Evolutionary conservation across 2,113 vertebrate genomes (phyloP), one percentile per base, ranked within the genome.

Genomic region (Dendrocopos noguchii): DNA sequence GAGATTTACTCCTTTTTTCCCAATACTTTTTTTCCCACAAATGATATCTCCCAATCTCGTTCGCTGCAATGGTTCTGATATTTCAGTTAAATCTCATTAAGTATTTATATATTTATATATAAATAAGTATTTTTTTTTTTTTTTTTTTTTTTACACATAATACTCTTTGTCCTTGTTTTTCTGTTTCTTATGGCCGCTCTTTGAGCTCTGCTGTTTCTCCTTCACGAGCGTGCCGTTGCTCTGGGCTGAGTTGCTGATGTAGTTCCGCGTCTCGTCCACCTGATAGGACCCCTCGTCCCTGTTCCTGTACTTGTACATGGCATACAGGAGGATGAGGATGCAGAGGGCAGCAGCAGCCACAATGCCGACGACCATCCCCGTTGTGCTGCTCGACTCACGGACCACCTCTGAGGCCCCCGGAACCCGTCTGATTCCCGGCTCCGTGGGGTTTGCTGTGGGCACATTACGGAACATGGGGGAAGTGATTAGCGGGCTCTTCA

Each of bases 271-370:
- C 98, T 99, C 99, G 82, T 99, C 99, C 98, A 99, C 99, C 97
- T 99, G 99, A 98, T 99, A 99, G 98, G 99, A 99, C 97, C 99
- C 99, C 97, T 99, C 99, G 97, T 99, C 99, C 98, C 99, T 99
- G 99, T 99, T 99, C 98, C 99, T 99, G 98, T 99, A 99, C 98
- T 99, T 99, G 98, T 99, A 99, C 99, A 99, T 99, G 98, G 99
- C 99, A 21, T 99, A 99, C 98, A 99, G 99, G 95, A 99, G 99
- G 98, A 99, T 99, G 98, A 99, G 98, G 99, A 99, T 99, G 98
- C 99, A 99, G 98, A 99, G 98, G 97, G 99, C 99, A 8, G 99
- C 99, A 97, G 99, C 99, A 97, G 99, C 99, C 97, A 99, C 99
- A 98, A 99, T 99, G 98, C 99, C 99, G 98, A 99, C 99, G 99